phyloP scores from a whole-genome alignment of 2,797 vertebrate species.

The Cynopterus sphinx region DNA sequence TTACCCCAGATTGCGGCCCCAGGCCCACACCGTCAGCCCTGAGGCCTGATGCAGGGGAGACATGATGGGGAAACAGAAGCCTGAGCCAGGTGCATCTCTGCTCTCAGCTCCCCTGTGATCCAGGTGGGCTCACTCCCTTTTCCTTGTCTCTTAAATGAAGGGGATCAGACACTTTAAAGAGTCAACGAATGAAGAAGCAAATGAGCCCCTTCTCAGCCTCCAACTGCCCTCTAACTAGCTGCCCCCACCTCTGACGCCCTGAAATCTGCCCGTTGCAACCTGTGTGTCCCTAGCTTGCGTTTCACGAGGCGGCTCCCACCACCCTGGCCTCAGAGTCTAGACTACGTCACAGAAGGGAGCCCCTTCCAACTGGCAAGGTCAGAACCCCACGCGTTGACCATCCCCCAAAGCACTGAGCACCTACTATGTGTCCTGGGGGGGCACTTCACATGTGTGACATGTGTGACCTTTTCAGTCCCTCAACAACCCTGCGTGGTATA shows the following conservation, averaged over 20 bases:
- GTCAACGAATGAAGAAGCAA: background rate
- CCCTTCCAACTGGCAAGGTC: background rate
- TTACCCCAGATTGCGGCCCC: fast-evolving
- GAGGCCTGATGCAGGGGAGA: background rate
- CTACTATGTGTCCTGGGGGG: fast-evolving
- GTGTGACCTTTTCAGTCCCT: background rate
- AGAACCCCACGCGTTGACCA: background rate
- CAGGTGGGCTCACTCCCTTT: background rate
- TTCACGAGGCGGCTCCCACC: fast-evolving
- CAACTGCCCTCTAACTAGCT: background rate
- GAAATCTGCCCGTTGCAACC: fast-evolving
- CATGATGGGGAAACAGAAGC: background rate
- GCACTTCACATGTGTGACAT: background rate
- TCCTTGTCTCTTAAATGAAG: background rate
- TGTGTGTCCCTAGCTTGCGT: background rate
- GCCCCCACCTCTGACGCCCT: background rate
- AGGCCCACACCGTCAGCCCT: too few species aligned
- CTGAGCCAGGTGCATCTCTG: background rate
- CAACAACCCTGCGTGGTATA: too few species aligned
- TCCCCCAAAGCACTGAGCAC: background rate
- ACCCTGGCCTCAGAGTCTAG: background rate
- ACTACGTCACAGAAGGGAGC: background rate
- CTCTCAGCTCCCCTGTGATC: fast-evolving
- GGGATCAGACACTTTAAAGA: background rate
- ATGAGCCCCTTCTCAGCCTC: background rate